These are phyloP conservation scores for Bombus fervidus DNA, from an alignment of 1,140 invertebrate species.

Conservation along the genomic window DNA sequence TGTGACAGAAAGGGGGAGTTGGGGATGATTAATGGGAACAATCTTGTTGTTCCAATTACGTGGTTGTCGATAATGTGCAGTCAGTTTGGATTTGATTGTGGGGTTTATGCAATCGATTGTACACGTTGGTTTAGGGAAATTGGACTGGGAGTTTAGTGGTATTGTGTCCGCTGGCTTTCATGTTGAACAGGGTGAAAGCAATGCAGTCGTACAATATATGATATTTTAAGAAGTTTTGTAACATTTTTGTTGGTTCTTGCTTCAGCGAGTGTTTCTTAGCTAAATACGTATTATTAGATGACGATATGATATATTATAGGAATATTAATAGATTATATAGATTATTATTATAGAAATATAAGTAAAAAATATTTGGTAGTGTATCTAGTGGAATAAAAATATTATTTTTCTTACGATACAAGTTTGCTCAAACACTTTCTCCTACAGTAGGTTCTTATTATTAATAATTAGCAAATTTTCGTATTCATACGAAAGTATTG, in stretches of 20 bases:
- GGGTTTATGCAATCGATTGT: conserved; percentile 5
- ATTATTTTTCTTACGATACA: too few relatives aligned
- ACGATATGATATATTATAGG: neutral
- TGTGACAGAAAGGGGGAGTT: too few relatives aligned
- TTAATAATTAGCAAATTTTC: neutral
- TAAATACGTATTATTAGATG: neutral
- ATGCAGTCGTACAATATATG: neutral
- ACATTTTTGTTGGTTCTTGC: neutral
- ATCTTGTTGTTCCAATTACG: conserved; percentile 7
- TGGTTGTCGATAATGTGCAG: conserved; percentile 1
- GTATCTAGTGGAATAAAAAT: too few relatives aligned
- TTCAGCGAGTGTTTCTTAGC: neutral
- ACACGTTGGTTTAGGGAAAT: neutral
- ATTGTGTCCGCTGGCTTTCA: neutral
- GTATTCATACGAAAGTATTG: neutral
- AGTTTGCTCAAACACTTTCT: too few relatives aligned
- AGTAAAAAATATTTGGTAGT: too few relatives aligned
- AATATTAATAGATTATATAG: neutral
- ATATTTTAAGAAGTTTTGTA: neutral
- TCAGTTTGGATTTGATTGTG: conserved; percentile 3
- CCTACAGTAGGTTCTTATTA: too few relatives aligned
- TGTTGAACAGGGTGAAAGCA: neutral
- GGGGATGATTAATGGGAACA: conserved; percentile 14
- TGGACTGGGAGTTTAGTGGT: neutral
- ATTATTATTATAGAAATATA: too few relatives aligned